These are phyloP conservation scores for Denticeps clupeoides DNA, from an alignment of 2,797 vertebrate species.

Conservation along the genomic window DNA sequence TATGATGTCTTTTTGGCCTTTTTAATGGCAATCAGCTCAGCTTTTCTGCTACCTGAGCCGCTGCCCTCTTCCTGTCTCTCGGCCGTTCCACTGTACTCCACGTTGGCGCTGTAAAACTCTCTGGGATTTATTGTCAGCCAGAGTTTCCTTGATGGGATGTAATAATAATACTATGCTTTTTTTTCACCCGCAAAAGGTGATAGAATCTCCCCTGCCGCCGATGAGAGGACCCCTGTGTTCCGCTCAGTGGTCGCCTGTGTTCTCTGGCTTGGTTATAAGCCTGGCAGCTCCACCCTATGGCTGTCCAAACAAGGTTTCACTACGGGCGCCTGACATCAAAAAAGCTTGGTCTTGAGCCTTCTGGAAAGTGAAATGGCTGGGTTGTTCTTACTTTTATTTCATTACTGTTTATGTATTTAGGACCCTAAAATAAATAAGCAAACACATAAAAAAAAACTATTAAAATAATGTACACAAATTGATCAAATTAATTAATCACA, in stretches of 20 bases:
- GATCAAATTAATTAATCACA: too few species aligned
- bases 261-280: constrained; percentile 70
- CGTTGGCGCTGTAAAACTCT: constrained; percentile 63
- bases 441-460: too few species aligned
- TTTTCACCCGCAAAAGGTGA: constrained; percentile 61
- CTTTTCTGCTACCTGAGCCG: constrained; percentile 58
- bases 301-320: constrained; percentile 82
- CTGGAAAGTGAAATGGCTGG: constrained; percentile 59
- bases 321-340: constrained; percentile 73
- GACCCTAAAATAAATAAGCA: constrained; percentile 43
- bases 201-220: constrained; percentile 57
- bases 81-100: constrained; percentile 49
- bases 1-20: constrained; percentile 23
- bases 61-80: constrained; percentile 38
- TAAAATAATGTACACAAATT: too few species aligned
- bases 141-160: constrained; percentile 68
- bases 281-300: constrained; percentile 68
- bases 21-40: constrained; percentile 54
- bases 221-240: constrained; percentile 65
- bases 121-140: constrained; percentile 67
- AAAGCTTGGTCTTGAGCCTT: constrained; percentile 58
- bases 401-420: constrained; percentile 53
- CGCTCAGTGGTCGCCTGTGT: constrained; percentile 64
- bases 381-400: constrained; percentile 44
- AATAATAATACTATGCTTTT: constrained; percentile 69